Conservation (phyloP, 2,888 invertebrate genomes). For the Drosophila borborema region DNA sequence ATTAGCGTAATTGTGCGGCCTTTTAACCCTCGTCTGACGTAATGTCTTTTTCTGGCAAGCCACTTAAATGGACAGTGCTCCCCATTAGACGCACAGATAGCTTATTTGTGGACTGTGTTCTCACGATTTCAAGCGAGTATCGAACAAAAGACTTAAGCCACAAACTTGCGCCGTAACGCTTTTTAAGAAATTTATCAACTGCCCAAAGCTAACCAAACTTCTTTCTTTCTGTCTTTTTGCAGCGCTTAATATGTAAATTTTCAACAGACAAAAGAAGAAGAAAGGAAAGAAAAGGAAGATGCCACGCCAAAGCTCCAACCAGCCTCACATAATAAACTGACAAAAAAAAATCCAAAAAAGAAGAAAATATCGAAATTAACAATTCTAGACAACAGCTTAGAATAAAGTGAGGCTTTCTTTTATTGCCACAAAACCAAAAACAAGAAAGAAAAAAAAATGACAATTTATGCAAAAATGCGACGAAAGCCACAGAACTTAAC, state of each 20-base stretch:
- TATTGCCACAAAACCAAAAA: conserved; percentile 11
- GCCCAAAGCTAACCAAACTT: conserved; percentile 19
- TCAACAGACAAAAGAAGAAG: conserved; percentile 21
- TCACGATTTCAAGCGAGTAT: conserved; percentile 48
- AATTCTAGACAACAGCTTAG: conserved; percentile 22
- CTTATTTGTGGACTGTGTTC: conserved; percentile 32
- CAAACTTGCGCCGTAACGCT: conserved; percentile 52
- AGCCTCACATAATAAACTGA: conserved; percentile 21
- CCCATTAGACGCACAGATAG: conserved; percentile 25
- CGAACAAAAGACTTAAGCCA: conserved; percentile 75
- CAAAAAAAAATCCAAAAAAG: conserved; percentile 8
- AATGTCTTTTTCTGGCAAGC: conserved; percentile 33
- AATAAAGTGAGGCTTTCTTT: conserved; percentile 38
- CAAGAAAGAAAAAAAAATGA: conserved; percentile 14
- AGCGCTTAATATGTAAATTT: conserved; percentile 50
- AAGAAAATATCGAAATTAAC: conserved; percentile 31
- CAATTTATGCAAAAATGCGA: conserved; percentile 74
- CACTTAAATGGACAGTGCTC: conserved; percentile 57
- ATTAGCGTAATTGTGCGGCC: conserved; percentile 23
- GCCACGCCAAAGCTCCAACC: conserved; percentile 47
- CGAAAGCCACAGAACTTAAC: conserved; percentile 69
- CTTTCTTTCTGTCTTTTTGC: conserved; percentile 39
- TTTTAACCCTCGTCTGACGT: conserved; percentile 42
- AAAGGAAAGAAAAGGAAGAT: conserved; percentile 41
- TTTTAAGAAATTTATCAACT: conserved; percentile 9